These are phyloP conservation scores for Burhinus bistriatus DNA, from an alignment of 2,113 vertebrate species.

Conservation along the genomic window DNA sequence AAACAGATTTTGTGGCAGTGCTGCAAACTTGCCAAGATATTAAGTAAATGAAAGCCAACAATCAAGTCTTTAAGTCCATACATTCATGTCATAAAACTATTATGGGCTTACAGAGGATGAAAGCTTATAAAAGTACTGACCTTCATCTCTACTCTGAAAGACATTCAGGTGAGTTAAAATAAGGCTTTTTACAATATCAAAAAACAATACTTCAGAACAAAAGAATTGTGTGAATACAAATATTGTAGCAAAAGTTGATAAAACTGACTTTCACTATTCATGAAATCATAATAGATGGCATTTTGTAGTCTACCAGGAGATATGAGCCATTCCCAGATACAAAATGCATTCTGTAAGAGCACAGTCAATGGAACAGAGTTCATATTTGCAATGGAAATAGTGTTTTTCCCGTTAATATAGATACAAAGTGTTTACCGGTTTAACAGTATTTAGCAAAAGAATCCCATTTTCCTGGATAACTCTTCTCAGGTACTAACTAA, in stretches of 20 bases:
- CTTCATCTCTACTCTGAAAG: not conserved
- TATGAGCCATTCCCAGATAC: not conserved
- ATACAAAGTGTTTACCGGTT: not conserved
- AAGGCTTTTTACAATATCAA: not conserved
- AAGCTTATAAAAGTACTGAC: conserved; percentile 20
- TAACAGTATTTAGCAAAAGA: not conserved
- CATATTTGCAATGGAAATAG: not conserved
- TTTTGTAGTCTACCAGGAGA: not conserved
- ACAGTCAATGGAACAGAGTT: not conserved
- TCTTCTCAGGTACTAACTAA: not conserved
- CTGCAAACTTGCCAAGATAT: conserved; percentile 53
- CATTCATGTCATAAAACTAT: conserved; percentile 55
- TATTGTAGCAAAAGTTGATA: not conserved
- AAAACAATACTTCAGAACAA: not conserved
- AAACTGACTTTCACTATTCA: not conserved
- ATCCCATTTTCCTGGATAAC: not conserved
- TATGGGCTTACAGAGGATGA: conserved; percentile 14
- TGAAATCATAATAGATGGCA: not conserved
- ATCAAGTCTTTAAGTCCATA: conserved; percentile 62
- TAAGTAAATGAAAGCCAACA: conserved; percentile 62
- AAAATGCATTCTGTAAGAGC: not conserved
- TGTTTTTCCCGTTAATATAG: not conserved
- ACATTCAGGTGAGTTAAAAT: not conserved
- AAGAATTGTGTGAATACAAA: not conserved
- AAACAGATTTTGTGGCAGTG: conserved; percentile 47